phyloP scores from a whole-genome alignment of 2,113 vertebrate species.

The Otolemur garnettii region DNA sequence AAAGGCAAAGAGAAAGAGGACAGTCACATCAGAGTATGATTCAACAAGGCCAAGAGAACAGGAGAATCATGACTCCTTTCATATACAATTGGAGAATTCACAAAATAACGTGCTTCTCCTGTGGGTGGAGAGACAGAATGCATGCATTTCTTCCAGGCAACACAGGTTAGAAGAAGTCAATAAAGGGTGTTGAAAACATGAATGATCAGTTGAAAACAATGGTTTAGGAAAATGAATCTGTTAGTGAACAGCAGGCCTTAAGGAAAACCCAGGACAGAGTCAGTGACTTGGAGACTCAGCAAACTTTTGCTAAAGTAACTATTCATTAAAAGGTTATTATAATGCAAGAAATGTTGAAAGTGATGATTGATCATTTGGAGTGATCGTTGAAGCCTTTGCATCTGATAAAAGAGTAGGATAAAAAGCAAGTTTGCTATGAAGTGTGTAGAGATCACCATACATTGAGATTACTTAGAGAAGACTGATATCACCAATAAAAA shows the following conservation, averaged over 20 bases:
- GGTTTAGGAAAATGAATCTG: background rate
- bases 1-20: background rate
- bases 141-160: background rate
- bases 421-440: background rate
- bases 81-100: background rate
- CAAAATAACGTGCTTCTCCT: background rate
- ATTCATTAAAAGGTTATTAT: background rate
- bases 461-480: background rate
- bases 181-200: background rate
- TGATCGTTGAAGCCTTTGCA: background rate
- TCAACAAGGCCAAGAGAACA: background rate
- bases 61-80: background rate
- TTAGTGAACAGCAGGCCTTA: background rate
- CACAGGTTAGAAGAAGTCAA: constrained; percentile 18
- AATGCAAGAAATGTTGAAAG: background rate
- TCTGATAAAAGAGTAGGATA: background rate
- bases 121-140: background rate
- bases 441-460: background rate
- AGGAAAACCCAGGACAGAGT: background rate
- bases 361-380: background rate
- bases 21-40: background rate
- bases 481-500: background rate
- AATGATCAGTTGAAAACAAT: background rate
- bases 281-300: background rate
- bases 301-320: background rate